Conservation (phyloP, 2,888 invertebrate species). For the Morpho deidamia region DNA sequence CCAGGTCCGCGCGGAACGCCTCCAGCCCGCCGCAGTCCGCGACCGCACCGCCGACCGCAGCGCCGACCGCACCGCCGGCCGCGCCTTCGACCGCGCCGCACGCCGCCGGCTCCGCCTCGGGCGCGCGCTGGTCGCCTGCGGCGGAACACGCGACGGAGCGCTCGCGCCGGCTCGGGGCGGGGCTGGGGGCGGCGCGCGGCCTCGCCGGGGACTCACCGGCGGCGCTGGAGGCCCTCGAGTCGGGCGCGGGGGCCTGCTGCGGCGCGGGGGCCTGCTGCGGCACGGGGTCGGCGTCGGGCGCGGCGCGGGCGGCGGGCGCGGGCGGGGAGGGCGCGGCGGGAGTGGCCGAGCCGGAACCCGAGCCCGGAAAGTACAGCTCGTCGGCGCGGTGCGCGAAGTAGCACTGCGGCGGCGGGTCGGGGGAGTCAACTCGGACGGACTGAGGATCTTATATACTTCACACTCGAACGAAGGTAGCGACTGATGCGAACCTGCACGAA, state of each 20-base stretch:
- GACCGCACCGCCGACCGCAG: slow-evolving; percentile 9
- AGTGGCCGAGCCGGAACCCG: slow-evolving; percentile 30
- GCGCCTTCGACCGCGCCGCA: slow-evolving; percentile 53
- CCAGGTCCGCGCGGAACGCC: slow-evolving; percentile 89
- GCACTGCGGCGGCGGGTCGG: slow-evolving; percentile 71
- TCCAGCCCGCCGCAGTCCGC: slow-evolving; percentile 76
- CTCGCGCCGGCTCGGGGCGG: slow-evolving; percentile 20
- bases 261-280: slow-evolving; percentile 26
- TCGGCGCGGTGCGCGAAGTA: slow-evolving; percentile 89
- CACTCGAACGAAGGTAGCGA: neutral
- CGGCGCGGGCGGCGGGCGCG: slow-evolving; percentile 8
- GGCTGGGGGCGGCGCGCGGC: no score
- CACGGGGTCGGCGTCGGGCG: slow-evolving; percentile 25
- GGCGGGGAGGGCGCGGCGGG: slow-evolving; percentile 24
- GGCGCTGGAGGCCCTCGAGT: slow-evolving; percentile 38
- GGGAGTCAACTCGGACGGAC: no score
- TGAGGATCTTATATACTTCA: no score
- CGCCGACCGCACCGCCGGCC: slow-evolving; percentile 11
- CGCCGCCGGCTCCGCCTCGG: slow-evolving; percentile 66
- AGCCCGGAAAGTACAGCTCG: slow-evolving; percentile 81
- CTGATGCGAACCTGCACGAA: slow-evolving; percentile 77
- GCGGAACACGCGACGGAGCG: slow-evolving; percentile 37
- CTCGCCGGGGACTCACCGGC: slow-evolving; percentile 27
- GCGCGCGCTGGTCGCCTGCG: slow-evolving; percentile 54
- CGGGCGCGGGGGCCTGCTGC: slow-evolving; percentile 29